Evolutionary conservation across 1,140 invertebrate genomes (phyloP).

Genomic region (Aporrectodea caliginosa): DNA sequence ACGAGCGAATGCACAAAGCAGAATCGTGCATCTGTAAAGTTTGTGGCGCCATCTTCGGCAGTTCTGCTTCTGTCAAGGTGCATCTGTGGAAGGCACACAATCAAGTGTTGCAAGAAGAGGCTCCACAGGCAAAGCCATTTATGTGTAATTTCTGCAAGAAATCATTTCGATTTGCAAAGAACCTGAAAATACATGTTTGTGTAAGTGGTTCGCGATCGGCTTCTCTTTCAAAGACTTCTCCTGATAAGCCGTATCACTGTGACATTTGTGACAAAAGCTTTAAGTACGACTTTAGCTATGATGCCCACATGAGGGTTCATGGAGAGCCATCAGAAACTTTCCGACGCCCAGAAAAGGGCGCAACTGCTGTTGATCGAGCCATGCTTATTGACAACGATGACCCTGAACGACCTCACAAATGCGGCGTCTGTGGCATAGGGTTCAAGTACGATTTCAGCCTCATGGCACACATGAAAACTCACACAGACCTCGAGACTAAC

Average conservation of each 20-base stretch:
- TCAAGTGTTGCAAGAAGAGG: background rate
- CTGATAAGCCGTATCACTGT: slow-evolving; percentile 7
- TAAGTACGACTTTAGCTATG: slow-evolving; percentile 14
- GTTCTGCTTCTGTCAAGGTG: slow-evolving; percentile 19
- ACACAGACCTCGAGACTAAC: background rate
- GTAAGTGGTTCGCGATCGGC: background rate
- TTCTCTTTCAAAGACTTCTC: background rate
- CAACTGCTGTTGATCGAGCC: background rate
- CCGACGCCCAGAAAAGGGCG: slow-evolving; percentile 6
- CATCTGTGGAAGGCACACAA: slow-evolving; percentile 20
- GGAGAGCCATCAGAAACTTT: background rate
- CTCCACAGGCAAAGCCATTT: background rate
- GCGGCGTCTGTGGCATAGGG: slow-evolving; percentile 17
- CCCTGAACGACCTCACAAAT: slow-evolving; percentile 15
- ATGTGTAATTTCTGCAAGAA: background rate
- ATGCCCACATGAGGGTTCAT: slow-evolving; percentile 15
- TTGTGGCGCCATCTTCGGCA: background rate
- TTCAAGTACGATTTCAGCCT: slow-evolving; percentile 27
- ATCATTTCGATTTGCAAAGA: background rate
- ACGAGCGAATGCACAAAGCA: slow-evolving; percentile 12
- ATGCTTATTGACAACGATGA: background rate
- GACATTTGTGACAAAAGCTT: slow-evolving; percentile 4
- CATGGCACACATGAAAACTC: slow-evolving; percentile 2
- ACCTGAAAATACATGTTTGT: background rate
- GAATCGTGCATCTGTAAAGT: slow-evolving; percentile 8